Conservation (phyloP, 2,888 invertebrate genomes). For the Mylabris sibirica region DNA sequence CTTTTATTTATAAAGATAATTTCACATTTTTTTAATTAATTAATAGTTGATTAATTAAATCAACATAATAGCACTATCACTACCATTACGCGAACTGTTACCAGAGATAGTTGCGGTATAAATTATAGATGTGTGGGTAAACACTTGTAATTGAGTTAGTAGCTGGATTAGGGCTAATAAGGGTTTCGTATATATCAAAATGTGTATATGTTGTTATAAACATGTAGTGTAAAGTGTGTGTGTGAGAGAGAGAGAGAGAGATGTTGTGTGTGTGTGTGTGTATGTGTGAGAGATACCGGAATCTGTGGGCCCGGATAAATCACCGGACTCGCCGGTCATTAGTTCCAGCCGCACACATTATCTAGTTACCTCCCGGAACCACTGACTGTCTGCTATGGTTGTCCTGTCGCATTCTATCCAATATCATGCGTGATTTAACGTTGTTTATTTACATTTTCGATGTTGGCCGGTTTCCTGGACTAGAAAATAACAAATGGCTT, state of each 20-base stretch:
- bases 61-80: not conserved
- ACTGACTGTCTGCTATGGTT: conserved; percentile 39
- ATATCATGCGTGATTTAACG: conserved; percentile 32
- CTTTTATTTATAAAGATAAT: not conserved
- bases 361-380: conserved; percentile 56
- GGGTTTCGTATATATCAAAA: conserved; percentile 59
- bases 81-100: not conserved
- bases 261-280: too few species aligned
- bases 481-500: not conserved
- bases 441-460: conserved; percentile 30
- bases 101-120: conserved; percentile 35
- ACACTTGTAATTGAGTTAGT: conserved; percentile 58
- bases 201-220: conserved; percentile 53
- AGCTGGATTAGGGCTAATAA: conserved; percentile 58
- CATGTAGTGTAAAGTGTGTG: conserved; percentile 18
- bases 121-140: conserved; percentile 47
- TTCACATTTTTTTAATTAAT: not conserved
- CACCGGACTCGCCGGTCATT: conserved; percentile 62
- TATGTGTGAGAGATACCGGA: conserved; percentile 54
- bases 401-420: conserved; percentile 27
- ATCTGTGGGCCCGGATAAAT: conserved; percentile 58
- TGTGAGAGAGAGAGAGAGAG: conserved; percentile 34
- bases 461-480: not conserved
- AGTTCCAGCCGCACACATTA: conserved; percentile 60
- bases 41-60: conserved; percentile 27